Evolutionary conservation across 2,797 vertebrate species (phyloP), one percentile per base, ranked within the genome.

Genomic region (Takifugu ocellatus): DNA sequence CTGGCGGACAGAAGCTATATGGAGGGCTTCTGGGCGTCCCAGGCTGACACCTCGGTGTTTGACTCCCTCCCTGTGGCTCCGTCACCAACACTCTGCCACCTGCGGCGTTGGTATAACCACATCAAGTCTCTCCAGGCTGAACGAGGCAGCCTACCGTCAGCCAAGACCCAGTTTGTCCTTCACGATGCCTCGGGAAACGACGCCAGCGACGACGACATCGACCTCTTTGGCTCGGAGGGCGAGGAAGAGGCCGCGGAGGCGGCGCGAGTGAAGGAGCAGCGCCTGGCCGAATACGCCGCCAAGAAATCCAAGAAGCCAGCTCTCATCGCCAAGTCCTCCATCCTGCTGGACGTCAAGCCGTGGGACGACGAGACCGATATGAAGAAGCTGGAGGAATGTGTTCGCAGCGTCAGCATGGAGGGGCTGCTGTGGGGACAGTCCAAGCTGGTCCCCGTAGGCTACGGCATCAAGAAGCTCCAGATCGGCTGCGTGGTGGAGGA

Each of bases 301-400:
- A 96, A 94, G 90, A 99, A 98, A 74, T 90, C 95, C 42, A 95
- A 96, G 90, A 98, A 96, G 63, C 94, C 94, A 12, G 86, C 92
- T 0, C 86, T 96, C 26, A 54, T 98, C 29, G 95, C 96, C 59
- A 98, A 97, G 74, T 97, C 95, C 33, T 96, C 94, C 11, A 90
- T 97, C 70, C 88, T 98, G 54, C 79, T 98, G 25, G 96, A 98
- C 55, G 96, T 98, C 60, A 98, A 90, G 67, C 90, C 81, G 25
- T 92, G 97, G 97, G 96, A 99, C 24, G 96, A 99, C 21, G 95
- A 98, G 85, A 99, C 96, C 0, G 94, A 98, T 65, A 98, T 99
- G 97, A 75, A 81, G 7, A 93, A 94, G 82, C 59, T 99, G 48
- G 97, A 99, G 78, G 93, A 93, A 75, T 93, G 92, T 0, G 96